These are phyloP conservation scores for Otolemur crassicaudatus DNA, from an alignment of 2,797 vertebrate species.

Conservation along the genomic window DNA sequence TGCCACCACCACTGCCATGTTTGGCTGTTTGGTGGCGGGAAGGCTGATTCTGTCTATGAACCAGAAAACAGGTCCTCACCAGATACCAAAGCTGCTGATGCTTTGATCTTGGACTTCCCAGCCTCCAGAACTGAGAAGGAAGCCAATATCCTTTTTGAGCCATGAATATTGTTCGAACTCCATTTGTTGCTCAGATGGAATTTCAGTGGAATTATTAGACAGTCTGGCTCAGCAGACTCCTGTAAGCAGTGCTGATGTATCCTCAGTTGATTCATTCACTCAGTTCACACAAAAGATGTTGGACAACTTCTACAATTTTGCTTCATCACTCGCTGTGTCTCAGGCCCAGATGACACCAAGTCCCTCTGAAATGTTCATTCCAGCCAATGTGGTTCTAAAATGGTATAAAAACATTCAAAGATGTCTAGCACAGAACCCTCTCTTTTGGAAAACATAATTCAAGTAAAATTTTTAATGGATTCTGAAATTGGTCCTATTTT, in stretches of 20 bases:
- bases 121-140: too few relatives aligned
- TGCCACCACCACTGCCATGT: slow-evolving; percentile 85
- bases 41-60: slow-evolving; percentile 83
- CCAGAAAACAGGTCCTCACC: too few relatives aligned
- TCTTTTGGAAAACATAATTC: slow-evolving; percentile 95
- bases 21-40: slow-evolving; percentile 91
- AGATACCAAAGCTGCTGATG: too few relatives aligned
- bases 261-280: too few relatives aligned
- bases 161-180: too few relatives aligned
- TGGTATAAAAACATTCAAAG: slow-evolving; percentile 98
- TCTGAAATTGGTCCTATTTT: slow-evolving; percentile 65
- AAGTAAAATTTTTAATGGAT: slow-evolving; percentile 74
- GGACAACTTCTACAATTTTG: slow-evolving; percentile 97
- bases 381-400: slow-evolving; percentile 94
- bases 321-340: slow-evolving; percentile 94
- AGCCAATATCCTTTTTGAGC: too few relatives aligned
- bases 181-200: too few relatives aligned
- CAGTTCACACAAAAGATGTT: slow-evolving; percentile 98
- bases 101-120: too few relatives aligned
- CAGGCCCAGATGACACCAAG: slow-evolving; percentile 97
- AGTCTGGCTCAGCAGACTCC: too few relatives aligned
- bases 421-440: slow-evolving; percentile 95
- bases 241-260: too few relatives aligned
- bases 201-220: too few relatives aligned
- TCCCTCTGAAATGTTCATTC: slow-evolving; percentile 96